Percentiles rank a stretch among this genome's conserved stretches.
Evolutionary conservation across 2,797 vertebrate species (phyloP).

Genomic region (Vipera ursinii): DNA sequence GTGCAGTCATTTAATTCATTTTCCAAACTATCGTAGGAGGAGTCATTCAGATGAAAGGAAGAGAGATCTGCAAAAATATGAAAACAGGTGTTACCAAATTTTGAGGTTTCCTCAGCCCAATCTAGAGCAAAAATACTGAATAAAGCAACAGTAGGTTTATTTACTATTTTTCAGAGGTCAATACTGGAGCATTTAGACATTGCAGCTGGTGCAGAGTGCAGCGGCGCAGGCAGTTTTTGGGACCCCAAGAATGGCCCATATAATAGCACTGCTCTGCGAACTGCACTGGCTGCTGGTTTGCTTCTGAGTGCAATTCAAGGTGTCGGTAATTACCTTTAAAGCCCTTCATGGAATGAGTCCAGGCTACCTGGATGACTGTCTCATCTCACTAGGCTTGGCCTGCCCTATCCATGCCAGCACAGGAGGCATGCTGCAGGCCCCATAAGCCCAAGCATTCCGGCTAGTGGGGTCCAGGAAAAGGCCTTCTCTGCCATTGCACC

Average conservation of each 20-base stretch:
- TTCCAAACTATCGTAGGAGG: slow-evolving; percentile 93
- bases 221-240: neutral
- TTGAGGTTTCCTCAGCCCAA: neutral
- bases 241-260: neutral
- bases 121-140: neutral
- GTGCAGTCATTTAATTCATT: slow-evolving; percentile 89
- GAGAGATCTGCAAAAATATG: slow-evolving; percentile 77
- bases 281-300: neutral
- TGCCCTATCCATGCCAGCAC: neutral
- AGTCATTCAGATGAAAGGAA: slow-evolving; percentile 91
- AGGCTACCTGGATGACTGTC: neutral
- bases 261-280: neutral
- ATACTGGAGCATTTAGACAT: neutral
- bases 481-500: neutral
- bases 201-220: neutral
- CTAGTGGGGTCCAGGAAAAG: neutral
- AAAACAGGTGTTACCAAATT: slow-evolving; percentile 37
- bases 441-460: neutral
- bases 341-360: neutral
- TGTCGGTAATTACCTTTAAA: neutral
- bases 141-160: neutral
- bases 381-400: neutral
- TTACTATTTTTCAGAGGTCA: neutral
- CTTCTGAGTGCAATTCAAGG: neutral
- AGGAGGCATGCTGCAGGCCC: neutral